Evolutionary conservation across 2,888 invertebrate genomes (phyloP), one percentile per base, ranked within the genome.

Genomic region (Stenodema calcarata): DNA sequence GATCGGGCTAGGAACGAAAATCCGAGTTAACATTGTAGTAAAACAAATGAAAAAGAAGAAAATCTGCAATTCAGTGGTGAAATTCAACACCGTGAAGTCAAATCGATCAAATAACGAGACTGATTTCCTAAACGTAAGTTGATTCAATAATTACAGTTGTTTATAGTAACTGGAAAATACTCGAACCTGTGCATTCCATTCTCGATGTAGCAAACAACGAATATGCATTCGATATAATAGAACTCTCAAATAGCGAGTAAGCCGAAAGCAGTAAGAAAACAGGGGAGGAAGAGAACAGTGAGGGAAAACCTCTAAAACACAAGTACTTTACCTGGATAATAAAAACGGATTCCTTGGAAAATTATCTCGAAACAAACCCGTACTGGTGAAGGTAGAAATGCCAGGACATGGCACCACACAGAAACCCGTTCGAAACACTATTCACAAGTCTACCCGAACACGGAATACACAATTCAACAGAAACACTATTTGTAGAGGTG

Each of bases 331-430:
- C 82, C 82, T 82, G 82, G 82, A 82, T 82, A 82, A 62, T 62
- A 23, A 69, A 62, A 42, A 82, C 82, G 82, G 35, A 62, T 82
- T 82, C 82, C 41, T 35, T n/a, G 84, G 30, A 27, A 76, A 84
- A 84, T 76, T 84, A 84, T 84, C 84, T 84, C 50, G 76, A 84
- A 76, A 84, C 84, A 84, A 84, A 84, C 75, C 84, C 84, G 84
- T 84, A 75, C 75, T 76, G 75, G 76, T 44, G 84, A 75, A 84
- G 73, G 50, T 84, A 76, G 84, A 84, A 84, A 84, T 84, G 84
- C 84, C 84, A 84, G 84, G 84, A 84, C 84, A 84, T 84, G 84
- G 84, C 84, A 73, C 54, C 84, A 84, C 84, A 16, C 44, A 75
- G 28, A 75, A 83, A 83, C 27, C 28, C 75, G 75, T 73, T 75